phyloP scores from a whole-genome alignment of 2,888 invertebrate species.

The Xanthia togata region DNA sequence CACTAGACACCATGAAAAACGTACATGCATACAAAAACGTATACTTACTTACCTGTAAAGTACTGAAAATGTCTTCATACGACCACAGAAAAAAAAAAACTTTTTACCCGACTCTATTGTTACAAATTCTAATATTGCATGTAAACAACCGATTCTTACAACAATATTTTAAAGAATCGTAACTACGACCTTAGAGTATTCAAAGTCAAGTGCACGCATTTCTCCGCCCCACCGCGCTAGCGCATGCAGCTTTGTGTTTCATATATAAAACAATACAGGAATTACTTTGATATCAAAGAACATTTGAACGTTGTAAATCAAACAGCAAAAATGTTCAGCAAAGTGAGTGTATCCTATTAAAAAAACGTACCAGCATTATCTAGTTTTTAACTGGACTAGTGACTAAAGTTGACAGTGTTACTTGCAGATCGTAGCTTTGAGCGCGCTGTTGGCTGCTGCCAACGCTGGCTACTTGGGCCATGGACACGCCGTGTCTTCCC shows the following conservation, averaged over 20 bases:
- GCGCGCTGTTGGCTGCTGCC: constrained; percentile 83
- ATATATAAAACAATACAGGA: constrained; percentile 69
- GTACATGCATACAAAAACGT: not conserved
- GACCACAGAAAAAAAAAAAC: not conserved
- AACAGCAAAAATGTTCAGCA: constrained; percentile 81
- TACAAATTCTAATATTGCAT: not conserved
- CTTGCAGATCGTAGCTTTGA: constrained; percentile 83
- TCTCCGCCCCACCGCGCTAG: constrained; percentile 64
- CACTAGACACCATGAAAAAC: not conserved
- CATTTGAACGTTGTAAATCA: constrained; percentile 71
- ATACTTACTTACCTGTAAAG: not conserved
- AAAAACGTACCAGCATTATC: accelerated
- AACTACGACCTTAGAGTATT: constrained; percentile 23
- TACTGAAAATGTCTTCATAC: not conserved
- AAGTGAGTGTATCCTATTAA: constrained; percentile 70
- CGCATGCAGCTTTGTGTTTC: constrained; percentile 6
- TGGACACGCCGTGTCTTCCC: constrained; percentile 79
- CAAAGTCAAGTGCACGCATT: constrained; percentile 55
- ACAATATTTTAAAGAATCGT: constrained; percentile 1
- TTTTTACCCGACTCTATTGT: not conserved
- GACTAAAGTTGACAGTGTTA: constrained; percentile 6
- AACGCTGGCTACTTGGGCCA: constrained; percentile 76
- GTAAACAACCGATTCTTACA: not conserved
- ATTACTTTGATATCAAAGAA: constrained; percentile 75
- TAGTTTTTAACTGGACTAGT: not conserved